phyloP scores from a whole-genome alignment of 2,797 vertebrate species.

The Hypotaenidia okinawae region DNA sequence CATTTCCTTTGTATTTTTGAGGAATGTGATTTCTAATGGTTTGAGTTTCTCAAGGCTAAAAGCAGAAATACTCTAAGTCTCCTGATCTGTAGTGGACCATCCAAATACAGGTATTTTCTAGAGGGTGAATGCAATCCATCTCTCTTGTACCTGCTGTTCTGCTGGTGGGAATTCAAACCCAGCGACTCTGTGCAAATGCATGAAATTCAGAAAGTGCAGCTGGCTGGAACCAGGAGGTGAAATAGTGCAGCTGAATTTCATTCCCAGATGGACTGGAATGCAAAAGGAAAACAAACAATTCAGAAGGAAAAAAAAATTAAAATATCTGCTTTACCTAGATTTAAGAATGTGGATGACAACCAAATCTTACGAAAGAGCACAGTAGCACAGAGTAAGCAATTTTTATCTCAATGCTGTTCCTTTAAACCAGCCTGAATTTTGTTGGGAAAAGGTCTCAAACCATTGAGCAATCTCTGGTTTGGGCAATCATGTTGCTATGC shows the following conservation, averaged over 20 bases:
- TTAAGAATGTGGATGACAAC: background rate
- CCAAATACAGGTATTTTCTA: background rate
- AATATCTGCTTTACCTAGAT: slow-evolving; percentile 25
- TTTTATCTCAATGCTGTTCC: slow-evolving; percentile 56
- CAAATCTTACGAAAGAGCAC: slow-evolving; percentile 20
- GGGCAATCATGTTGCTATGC: slow-evolving; percentile 61
- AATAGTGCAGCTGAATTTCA: background rate
- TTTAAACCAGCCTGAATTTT: slow-evolving; percentile 66
- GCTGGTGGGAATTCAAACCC: background rate
- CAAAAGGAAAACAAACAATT: background rate
- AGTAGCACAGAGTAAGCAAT: slow-evolving; percentile 43
- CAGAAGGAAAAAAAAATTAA: slow-evolving; percentile 18
- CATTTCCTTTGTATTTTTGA: background rate
- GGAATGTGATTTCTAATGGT: background rate
- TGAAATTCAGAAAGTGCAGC: slow-evolving; percentile 1
- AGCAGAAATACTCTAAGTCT: background rate
- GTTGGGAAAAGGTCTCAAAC: slow-evolving; percentile 67
- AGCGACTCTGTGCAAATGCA: background rate
- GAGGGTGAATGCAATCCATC: background rate
- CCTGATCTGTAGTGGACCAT: background rate
- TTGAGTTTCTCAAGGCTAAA: background rate
- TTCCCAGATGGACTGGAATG: slow-evolving; percentile 20
- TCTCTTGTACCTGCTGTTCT: background rate
- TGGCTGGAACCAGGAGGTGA: slow-evolving; percentile 11
- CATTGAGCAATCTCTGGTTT: slow-evolving; percentile 74